Evolutionary conservation across 2,888 invertebrate species (phyloP), one percentile per base, ranked within the genome.

Genomic region (Xylota sylvarum): DNA sequence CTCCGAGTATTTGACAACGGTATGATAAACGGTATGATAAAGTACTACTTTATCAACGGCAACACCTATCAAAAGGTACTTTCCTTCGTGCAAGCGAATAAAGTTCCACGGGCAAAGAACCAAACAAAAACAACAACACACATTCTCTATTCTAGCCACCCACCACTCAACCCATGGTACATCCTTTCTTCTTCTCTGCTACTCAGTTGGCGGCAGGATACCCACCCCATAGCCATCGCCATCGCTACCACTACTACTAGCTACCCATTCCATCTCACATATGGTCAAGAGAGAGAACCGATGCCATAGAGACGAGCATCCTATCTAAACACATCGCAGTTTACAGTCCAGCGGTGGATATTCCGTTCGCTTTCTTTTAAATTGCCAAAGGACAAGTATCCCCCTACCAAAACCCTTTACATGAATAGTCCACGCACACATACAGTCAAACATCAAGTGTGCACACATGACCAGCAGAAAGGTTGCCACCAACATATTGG

Each of bases 301-400:
- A 64, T 50, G 46, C 52, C 35, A 9, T 67, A 30, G 52, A 37
- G 46, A 12, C 48, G 73, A 48, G 56, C 69, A 80, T 85, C 56
- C 69, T 81, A 73, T 86, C 81, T 77, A 72, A 86, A 73, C 52
- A 78, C 73, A 81, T 86, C 86, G 77, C 82, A 82, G 85, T 86
- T 86, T 86, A 86, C 76, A 81, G 85, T 77, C 72, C 73, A 74
- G 73, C 62, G 67, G 40, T 67, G 70, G 72, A 60, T 67, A 85
- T 81, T 14, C 82, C 56, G 78, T 82, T 77, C 64, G 86, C 67
- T 86, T 86, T 86, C 86, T 86, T 86, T 86, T 73, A 82, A 86
- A 86, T 86, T 82, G 86, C 86, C 77, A 86, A 82, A 77, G 82
- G 86, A 86, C 86, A 86, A 86, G 86, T 77, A 78, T 77, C 81